Conservation (phyloP, 2,797 vertebrate genomes). For the Danio kyathit region DNA sequence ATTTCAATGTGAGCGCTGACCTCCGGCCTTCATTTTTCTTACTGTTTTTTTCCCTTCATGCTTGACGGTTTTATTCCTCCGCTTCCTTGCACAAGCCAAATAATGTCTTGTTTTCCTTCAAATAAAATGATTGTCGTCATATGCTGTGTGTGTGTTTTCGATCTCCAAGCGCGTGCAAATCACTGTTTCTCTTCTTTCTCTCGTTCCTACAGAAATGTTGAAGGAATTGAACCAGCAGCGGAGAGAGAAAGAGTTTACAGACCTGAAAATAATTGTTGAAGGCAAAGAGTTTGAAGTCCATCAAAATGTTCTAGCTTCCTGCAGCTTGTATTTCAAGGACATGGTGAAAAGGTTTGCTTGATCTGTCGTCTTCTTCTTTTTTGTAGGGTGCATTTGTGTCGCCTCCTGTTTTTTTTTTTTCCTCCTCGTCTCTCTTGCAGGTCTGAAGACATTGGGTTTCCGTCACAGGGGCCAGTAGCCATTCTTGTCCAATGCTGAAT, state of each 20-base stretch:
- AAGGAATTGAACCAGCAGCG: conserved; percentile 99
- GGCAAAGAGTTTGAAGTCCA: conserved; percentile 99
- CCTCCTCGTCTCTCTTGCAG: conserved; percentile 97
- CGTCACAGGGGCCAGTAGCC: conserved; percentile 99
- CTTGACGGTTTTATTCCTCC: conserved; percentile 47
- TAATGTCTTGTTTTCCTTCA: conserved; percentile 6
- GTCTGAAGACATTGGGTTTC: conserved; percentile 93
- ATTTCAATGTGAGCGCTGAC: conserved; percentile 69
- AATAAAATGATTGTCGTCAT: conserved; percentile 21
- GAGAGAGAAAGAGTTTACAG: conserved; percentile 99
- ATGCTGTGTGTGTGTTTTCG: conserved; percentile 5
- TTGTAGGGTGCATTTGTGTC: conserved; percentile 99
- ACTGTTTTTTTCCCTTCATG: conserved; percentile 24
- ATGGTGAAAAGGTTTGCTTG: conserved; percentile 99
- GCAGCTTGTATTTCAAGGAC: conserved; percentile 99
- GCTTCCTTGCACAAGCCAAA: conserved; percentile 41
- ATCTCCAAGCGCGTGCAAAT: not conserved
- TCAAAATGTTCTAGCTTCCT: conserved; percentile 99
- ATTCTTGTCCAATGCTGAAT: conserved; percentile 86
- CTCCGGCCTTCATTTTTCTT: conserved; percentile 43
- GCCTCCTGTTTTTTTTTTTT: conserved; percentile 72
- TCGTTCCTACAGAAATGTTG: conserved; percentile 99
- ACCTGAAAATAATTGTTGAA: conserved; percentile 99
- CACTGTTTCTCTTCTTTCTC: conserved; percentile 85
- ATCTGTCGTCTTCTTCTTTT: conserved; percentile 92